These are phyloP conservation scores for Rhea americana DNA, from an alignment of 2,113 vertebrate genomes.

Conservation along the genomic window DNA sequence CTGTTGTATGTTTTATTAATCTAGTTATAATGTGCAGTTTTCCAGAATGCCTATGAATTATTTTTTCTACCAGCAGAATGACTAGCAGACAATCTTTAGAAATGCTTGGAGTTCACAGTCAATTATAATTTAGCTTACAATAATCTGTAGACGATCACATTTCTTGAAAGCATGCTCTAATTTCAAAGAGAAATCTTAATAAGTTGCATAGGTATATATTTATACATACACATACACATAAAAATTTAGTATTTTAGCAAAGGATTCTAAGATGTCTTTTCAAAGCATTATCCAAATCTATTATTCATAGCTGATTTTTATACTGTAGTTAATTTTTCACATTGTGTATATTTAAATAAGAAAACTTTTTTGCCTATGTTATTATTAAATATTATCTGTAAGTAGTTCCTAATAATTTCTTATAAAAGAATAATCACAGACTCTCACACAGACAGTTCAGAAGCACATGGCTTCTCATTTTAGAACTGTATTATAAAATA, in stretches of 20 bases:
- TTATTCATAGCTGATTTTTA: neutral
- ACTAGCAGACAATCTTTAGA: neutral
- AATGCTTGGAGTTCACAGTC: neutral
- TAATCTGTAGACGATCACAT: neutral
- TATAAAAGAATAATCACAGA: neutral
- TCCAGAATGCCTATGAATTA: neutral
- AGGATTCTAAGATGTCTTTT: neutral
- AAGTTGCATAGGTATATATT: neutral
- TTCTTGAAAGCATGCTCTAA: neutral
- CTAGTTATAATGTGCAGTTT: neutral
- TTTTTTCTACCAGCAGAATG: neutral
- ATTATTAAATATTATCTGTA: neutral
- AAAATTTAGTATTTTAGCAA: neutral
- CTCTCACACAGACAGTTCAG: neutral
- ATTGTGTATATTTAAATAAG: neutral
- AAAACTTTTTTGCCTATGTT: neutral
- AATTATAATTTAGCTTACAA: neutral
- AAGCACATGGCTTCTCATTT: neutral
- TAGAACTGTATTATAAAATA: neutral
- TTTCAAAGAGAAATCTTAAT: neutral
- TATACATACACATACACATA: neutral
- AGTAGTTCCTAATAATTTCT: neutral
- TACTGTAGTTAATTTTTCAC: neutral
- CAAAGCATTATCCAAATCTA: neutral
- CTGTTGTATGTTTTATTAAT: neutral